phyloP scores from a whole-genome alignment of 2,797 vertebrate genomes.

The Australoheros facetus region DNA sequence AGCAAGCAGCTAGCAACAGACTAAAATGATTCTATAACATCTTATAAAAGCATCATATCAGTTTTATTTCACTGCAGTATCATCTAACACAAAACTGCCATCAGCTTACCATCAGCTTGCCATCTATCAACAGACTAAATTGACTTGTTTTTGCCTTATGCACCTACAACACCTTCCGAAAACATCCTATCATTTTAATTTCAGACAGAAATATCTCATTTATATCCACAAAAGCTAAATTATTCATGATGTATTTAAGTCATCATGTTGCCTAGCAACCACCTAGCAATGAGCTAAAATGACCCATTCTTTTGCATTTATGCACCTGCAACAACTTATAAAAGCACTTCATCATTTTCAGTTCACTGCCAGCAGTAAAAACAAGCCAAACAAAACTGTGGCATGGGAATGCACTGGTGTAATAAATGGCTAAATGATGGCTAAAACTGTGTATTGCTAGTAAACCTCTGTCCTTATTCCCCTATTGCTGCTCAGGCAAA shows the following conservation, averaged over 20 bases:
- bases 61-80: neutral
- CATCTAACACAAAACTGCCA: neutral
- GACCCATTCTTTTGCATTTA: neutral
- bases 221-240: neutral
- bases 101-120: neutral
- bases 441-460: neutral
- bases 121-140: neutral
- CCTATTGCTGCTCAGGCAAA: slow-evolving; percentile 83
- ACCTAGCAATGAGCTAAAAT: neutral
- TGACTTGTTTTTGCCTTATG: neutral
- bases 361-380: neutral
- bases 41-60: neutral
- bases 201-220: neutral
- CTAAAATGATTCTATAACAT: neutral
- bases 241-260: neutral
- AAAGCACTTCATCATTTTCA: neutral
- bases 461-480: neutral
- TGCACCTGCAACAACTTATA: neutral
- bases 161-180: neutral
- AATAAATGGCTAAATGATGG: neutral
- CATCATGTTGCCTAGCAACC: neutral
- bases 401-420: neutral
- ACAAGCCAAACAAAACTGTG: neutral
- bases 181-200: neutral
- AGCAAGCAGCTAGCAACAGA: neutral